Evolutionary conservation across 1,140 invertebrate genomes (phyloP).

Genomic region (Plectrocnemia conspersa): DNA sequence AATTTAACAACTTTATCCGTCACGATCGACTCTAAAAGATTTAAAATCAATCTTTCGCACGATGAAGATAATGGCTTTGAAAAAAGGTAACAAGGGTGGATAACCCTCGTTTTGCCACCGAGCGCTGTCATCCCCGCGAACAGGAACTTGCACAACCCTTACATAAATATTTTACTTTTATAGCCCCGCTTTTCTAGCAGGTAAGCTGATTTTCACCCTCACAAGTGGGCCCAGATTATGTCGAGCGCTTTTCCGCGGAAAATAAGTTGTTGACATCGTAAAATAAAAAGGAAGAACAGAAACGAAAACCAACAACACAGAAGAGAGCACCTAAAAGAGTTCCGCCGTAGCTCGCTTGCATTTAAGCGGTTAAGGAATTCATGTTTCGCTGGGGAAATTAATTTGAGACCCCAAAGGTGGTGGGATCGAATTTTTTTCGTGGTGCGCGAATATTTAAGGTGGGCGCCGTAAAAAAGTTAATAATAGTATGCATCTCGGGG

Average conservation of each 20-base stretch:
- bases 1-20: no score
- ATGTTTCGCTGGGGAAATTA: constrained; percentile 35
- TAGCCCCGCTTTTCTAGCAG: neutral
- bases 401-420: constrained; percentile 28
- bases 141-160: neutral
- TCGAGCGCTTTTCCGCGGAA: constrained; percentile 12
- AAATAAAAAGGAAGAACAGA: no score
- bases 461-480: constrained; percentile 3
- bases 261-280: constrained; percentile 33
- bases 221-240: constrained; percentile 14
- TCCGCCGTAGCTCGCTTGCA: constrained; percentile 24
- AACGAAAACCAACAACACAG: no score
- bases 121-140: no score
- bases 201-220: constrained; percentile 12
- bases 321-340: constrained; percentile 7
- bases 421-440: constrained; percentile 30
- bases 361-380: constrained; percentile 33
- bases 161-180: constrained; percentile 7
- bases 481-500: constrained; percentile 3
- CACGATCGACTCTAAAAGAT: no score
- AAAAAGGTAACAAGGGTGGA: neutral
- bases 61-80: no score
- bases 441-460: constrained; percentile 6
- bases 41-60: no score
- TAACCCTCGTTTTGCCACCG: neutral